Evolutionary conservation across 2,797 vertebrate genomes (phyloP), one percentile per base, ranked within the genome.

Genomic region (Molothrus ater): DNA sequence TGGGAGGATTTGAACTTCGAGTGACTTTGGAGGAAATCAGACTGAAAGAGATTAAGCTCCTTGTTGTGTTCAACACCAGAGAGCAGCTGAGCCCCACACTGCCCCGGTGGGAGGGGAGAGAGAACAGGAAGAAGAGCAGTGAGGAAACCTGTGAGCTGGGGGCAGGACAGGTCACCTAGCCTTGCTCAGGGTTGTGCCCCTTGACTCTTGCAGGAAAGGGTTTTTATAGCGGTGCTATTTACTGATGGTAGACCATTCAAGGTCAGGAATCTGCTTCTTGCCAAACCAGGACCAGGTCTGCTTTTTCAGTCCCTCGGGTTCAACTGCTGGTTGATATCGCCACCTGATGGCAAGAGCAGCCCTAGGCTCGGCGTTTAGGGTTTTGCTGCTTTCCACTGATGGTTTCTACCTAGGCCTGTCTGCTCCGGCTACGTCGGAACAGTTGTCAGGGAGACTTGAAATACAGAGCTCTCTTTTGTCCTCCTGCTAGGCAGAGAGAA

Each of bases 321-420:
- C 31, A 20, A 6, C 24, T 15, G 5, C 28, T 70, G 32, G 45
- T 40, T 54, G 11, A 24, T 88, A 10, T 28, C 75, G 93, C 93
- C 95, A 92, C 45, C 96, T 94, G 79, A 74, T n/a, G 96, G 80
- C 74, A 31, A 65, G 45, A 59, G 21, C 20, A 28, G 20, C 24
- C 2, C 21, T n/a, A 60, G 29, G 13, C 59, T 9, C 43, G 24
- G 13, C 11, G 2, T 17, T 48, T 9, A 3, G 13, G 1, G 4
- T 53, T 48, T 7, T 3, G 0, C 11, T 34, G 0, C 20, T 43
- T 45, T 3, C 0, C 25, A 0, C 8, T 7, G 32, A 1, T 17
- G 4, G 17, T 24, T 71, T 63, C 40, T 26, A 11, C 25, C 5
- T 11, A 3, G 6, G 29, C 11, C 0, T 2, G 9, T 42, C 71